Evolutionary conservation across 1,140 invertebrate genomes (phyloP).

Genomic region (Leptestheria dahalacensis): DNA sequence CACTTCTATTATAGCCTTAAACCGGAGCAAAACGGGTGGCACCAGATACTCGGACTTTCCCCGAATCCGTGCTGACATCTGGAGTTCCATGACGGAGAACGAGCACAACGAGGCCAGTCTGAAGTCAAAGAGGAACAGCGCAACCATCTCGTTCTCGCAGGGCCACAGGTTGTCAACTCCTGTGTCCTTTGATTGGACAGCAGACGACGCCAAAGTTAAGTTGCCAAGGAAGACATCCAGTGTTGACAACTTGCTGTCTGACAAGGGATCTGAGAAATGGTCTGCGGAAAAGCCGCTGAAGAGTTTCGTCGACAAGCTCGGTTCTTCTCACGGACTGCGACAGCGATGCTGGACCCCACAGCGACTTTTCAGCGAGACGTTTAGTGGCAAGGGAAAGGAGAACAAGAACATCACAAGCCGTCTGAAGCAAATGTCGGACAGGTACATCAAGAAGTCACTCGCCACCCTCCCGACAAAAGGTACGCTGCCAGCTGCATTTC

Average conservation of each 20-base stretch:
- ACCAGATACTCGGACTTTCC: no score
- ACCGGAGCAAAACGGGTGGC: no score
- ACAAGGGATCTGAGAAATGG: neutral
- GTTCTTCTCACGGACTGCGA: neutral
- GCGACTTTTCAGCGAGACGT: neutral
- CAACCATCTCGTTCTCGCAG: neutral
- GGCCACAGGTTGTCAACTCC: no score
- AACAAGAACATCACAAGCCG: neutral
- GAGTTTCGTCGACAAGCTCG: neutral
- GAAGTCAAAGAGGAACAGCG: neutral
- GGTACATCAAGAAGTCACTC: constrained; percentile 5
- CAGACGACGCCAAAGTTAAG: no score
- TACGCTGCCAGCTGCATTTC: neutral
- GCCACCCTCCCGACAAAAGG: neutral
- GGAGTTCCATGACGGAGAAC: no score
- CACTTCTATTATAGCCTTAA: no score
- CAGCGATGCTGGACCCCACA: neutral
- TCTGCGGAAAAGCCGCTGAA: neutral
- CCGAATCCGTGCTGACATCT: no score
- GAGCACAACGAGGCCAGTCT: no score
- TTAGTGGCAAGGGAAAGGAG: no score
- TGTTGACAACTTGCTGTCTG: constrained; percentile 2
- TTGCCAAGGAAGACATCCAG: neutral
- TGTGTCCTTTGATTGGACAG: no score
- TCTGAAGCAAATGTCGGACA: constrained; percentile 11